These are phyloP conservation scores for Neomorphus geoffroyi DNA, from an alignment of 2,797 vertebrate species.

Conservation along the genomic window DNA sequence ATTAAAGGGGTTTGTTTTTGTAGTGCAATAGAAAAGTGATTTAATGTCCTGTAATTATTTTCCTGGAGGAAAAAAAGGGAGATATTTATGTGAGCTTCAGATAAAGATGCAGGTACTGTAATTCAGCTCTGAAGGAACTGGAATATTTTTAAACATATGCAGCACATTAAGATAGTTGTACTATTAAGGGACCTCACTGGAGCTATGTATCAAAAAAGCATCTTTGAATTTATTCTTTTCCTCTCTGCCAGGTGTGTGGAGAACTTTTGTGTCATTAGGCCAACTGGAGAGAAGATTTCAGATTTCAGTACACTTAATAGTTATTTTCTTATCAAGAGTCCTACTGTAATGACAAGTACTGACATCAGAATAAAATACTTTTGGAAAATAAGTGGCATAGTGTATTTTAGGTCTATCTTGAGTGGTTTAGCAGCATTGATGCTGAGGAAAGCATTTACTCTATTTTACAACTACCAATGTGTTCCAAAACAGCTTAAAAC, in stretches of 20 bases:
- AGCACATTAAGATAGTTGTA: constrained; percentile 26
- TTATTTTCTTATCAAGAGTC: constrained; percentile 14
- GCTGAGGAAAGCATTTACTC: background rate
- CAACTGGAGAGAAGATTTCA: constrained; percentile 17
- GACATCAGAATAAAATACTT: background rate
- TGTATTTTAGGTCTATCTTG: background rate
- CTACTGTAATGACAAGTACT: background rate
- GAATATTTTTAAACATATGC: background rate
- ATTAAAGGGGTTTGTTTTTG: constrained; percentile 46
- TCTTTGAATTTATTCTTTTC: constrained; percentile 40
- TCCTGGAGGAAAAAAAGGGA: constrained; percentile 28
- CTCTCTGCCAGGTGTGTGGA: constrained; percentile 28
- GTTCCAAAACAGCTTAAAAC: background rate
- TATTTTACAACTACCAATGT: background rate
- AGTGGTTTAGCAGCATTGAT: constrained; percentile 19
- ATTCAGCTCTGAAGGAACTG: constrained; percentile 22
- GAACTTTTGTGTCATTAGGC: constrained; percentile 2
- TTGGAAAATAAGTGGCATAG: constrained; percentile 11
- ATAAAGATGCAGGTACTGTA: constrained; percentile 49
- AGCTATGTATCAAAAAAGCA: constrained; percentile 31
- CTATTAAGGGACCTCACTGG: constrained; percentile 22
- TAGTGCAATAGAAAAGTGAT: constrained; percentile 46
- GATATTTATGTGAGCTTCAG: constrained; percentile 39
- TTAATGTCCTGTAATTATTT: constrained; percentile 64
- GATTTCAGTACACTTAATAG: background rate